A percentile compares a stretch with the other conserved stretches of the same genome.
phyloP scores from a whole-genome alignment of 2,888 invertebrate species.

The Cerceris ruficornis region DNA sequence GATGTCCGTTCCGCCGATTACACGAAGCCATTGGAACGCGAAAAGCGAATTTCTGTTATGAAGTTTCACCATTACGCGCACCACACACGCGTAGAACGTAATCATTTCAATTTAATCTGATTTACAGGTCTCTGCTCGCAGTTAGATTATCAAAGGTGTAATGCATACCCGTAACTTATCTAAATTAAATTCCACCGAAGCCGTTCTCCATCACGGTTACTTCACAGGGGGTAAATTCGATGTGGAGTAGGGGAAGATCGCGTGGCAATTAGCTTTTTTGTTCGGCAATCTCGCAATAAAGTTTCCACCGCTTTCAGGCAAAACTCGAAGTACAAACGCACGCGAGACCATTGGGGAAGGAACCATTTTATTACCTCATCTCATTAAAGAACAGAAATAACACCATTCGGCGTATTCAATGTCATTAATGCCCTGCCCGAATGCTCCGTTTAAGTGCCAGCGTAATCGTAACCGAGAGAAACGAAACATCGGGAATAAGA shows the following conservation, averaged over 20 bases:
- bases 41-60: conserved; percentile 32
- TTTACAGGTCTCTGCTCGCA: conserved; percentile 24
- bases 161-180: conserved; percentile 36
- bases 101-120: conserved; percentile 46
- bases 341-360: background rate
- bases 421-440: conserved; percentile 12
- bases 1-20: conserved; percentile 10
- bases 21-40: conserved; percentile 21
- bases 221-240: conserved; percentile 2
- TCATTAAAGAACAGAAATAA: conserved; percentile 20
- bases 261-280: conserved; percentile 19
- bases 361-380: conserved; percentile 9
- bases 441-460: background rate
- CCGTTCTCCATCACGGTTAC: conserved; percentile 26
- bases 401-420: conserved; percentile 6
- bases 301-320: background rate
- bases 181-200: conserved; percentile 47
- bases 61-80: conserved; percentile 14
- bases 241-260: conserved; percentile 8
- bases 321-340: background rate
- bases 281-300: conserved; percentile 14
- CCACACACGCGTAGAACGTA: background rate
- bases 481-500: background rate
- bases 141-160: conserved; percentile 50
- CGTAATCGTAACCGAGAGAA: background rate